Evolutionary conservation across 2,888 invertebrate species (phyloP), one percentile per base, ranked within the genome.

Genomic region (Nasonovia ribisnigri): DNA sequence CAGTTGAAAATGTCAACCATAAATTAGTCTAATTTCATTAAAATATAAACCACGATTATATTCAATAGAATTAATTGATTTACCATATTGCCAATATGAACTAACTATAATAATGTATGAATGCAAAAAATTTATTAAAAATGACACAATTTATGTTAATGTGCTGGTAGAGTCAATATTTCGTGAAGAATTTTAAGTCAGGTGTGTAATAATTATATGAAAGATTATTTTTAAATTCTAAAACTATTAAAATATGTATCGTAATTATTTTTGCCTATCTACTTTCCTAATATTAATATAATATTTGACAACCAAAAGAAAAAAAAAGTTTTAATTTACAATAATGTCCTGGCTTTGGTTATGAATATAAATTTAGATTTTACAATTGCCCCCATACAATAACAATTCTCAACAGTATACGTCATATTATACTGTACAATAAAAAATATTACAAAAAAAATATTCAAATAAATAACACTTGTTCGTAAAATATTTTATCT

Each of bases 11-110:
- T 54, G 51, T 88, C 77, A 77, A 77, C 77, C 36, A 36, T 43
- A 43, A 88, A 88, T 88, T 57, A 42, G 42, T 57, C 0, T 16
- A 29, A 43, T 57, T 88, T 88, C 88, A 42, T 88, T 88, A 88
- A 88, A 88, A 57, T 26, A 5, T 42, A 57, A 88, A 54, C 51
- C 36, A 11, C 1, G 20, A 88, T 88, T 24, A 51, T 29, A 48
- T 86, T 29, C 8, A 36, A 36, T 77, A 77, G 6, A 36, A 77
- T 77, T 77, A 36, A 77, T 36, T 77, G 36, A 16, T n/a, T n/a
- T 67, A 36, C n/a, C 36, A 77, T 36, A 36, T 36, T 77, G 20
- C 20, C 36, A 36, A 77, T 77, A 77, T 77, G 36, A 36, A 77
- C 77, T 67, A 36, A 67, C n/a, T 20, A 36, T 20, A 36, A 36